These are phyloP conservation scores for Semaprochilodus insignis DNA, from an alignment of 2,797 vertebrate species.

Conservation along the genomic window DNA sequence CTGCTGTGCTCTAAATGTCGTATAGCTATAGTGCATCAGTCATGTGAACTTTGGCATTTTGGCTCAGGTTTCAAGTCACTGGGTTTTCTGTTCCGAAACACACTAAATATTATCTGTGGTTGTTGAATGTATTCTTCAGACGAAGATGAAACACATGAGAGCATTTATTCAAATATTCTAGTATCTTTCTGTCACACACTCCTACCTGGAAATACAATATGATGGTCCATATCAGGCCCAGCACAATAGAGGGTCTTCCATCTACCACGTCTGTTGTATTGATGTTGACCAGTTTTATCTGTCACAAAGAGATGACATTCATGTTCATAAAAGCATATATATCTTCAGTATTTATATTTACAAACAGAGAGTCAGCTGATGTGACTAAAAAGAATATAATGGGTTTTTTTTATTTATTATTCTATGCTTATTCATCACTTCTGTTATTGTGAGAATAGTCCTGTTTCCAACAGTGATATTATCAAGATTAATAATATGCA, in stretches of 20 bases:
- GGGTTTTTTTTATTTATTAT: slow-evolving; percentile 39
- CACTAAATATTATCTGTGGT: too few relatives aligned
- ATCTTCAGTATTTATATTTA: neutral
- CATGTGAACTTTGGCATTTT: too few relatives aligned
- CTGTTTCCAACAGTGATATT: slow-evolving; percentile 42
- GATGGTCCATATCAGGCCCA: slow-evolving; percentile 97
- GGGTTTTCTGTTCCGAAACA: too few relatives aligned
- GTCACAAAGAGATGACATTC: slow-evolving; percentile 52
- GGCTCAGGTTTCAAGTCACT: too few relatives aligned
- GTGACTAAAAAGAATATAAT: neutral
- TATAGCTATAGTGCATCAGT: too few relatives aligned
- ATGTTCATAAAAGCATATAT: neutral
- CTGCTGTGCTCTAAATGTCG: too few relatives aligned
- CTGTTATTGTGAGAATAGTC: neutral
- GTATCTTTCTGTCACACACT: neutral
- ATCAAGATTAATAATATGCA: slow-evolving; percentile 47
- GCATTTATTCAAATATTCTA: neutral
- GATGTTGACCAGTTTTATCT: slow-evolving; percentile 99
- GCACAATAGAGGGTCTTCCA: slow-evolving; percentile 93
- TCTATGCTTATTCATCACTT: slow-evolving; percentile 10
- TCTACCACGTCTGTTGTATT: slow-evolving; percentile 97
- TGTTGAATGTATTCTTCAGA: neutral
- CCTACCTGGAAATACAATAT: slow-evolving; percentile 98
- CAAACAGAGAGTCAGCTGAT: neutral
- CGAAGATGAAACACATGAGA: neutral